Percentiles rank a stretch among this genome's conserved stretches.
phyloP scores from a whole-genome alignment of 2,888 invertebrate species.

The Auanema sp. region DNA sequence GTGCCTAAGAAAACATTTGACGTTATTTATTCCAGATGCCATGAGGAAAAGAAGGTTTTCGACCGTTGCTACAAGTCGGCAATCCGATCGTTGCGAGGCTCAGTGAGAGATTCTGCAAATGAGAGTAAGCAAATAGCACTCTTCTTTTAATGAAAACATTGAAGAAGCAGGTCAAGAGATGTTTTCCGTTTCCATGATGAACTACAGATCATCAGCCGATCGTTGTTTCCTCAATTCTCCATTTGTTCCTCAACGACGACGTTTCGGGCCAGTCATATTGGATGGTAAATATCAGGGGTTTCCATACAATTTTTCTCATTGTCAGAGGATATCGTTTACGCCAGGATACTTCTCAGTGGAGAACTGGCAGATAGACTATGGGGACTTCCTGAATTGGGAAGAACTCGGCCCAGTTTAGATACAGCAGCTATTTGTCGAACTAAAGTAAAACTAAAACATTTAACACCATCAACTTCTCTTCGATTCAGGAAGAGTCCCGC shows the following conservation, averaged over 20 bases:
- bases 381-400: slow-evolving; percentile 47
- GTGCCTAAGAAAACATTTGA: background rate
- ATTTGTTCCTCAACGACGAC: slow-evolving; percentile 30
- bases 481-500: slow-evolving; percentile 31
- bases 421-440: slow-evolving; percentile 44
- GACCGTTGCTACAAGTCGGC: slow-evolving; percentile 55
- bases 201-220: slow-evolving; percentile 30
- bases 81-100: slow-evolving; percentile 26
- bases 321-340: slow-evolving; percentile 53
- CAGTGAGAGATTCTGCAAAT: slow-evolving; percentile 11
- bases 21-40: slow-evolving; percentile 40
- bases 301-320: slow-evolving; percentile 7
- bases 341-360: slow-evolving; percentile 48
- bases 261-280: slow-evolving; percentile 35
- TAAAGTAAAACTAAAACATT: slow-evolving; percentile 20
- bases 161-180: background rate
- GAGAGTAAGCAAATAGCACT: slow-evolving; percentile 5
- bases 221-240: slow-evolving; percentile 40
- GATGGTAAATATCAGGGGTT: slow-evolving; percentile 37
- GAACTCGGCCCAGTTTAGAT: slow-evolving; percentile 42
- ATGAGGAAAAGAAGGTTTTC: slow-evolving; percentile 51
- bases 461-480: background rate
- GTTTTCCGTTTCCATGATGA: background rate
- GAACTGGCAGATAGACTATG: slow-evolving; percentile 57
- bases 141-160: background rate